These are phyloP conservation scores for Nomada hirtipes DNA, from an alignment of 2,888 invertebrate species.

Conservation along the genomic window DNA sequence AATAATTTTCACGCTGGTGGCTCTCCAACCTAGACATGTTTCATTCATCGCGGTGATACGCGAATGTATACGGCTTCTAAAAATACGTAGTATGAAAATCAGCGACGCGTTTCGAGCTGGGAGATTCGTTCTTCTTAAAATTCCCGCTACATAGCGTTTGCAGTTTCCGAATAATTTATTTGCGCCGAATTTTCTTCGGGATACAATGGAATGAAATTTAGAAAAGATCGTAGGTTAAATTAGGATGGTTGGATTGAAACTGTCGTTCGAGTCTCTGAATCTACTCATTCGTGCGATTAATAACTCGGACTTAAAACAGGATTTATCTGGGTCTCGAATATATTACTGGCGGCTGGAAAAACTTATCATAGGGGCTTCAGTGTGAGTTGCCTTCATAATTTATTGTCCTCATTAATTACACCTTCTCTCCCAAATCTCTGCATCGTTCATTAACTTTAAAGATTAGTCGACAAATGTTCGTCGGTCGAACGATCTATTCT, in stretches of 20 bases:
- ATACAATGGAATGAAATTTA: no score
- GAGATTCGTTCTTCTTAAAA: constrained; percentile 5
- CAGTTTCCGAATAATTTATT: constrained; percentile 11
- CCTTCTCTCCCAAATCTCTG: no score
- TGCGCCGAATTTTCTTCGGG: neutral
- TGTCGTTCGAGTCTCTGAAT: neutral
- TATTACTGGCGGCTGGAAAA: no score
- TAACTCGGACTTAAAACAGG: no score
- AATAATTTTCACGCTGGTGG: neutral
- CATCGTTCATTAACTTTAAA: no score
- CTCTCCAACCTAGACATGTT: neutral
- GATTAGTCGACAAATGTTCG: no score
- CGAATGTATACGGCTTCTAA: neutral
- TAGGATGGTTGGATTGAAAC: neutral
- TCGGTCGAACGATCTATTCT: neutral
- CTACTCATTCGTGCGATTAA: no score
- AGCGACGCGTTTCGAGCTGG: neutral
- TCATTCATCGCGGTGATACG: constrained; percentile 17
- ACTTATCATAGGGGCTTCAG: no score
- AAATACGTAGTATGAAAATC: constrained; percentile 14
- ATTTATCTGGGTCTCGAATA: no score
- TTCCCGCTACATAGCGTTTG: neutral
- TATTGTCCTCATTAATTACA: no score
- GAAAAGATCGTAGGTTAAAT: constrained; percentile 13
- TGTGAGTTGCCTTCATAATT: no score